phyloP scores from a whole-genome alignment of 2,797 vertebrate genomes.

The Coranthus polyacanthus region DNA sequence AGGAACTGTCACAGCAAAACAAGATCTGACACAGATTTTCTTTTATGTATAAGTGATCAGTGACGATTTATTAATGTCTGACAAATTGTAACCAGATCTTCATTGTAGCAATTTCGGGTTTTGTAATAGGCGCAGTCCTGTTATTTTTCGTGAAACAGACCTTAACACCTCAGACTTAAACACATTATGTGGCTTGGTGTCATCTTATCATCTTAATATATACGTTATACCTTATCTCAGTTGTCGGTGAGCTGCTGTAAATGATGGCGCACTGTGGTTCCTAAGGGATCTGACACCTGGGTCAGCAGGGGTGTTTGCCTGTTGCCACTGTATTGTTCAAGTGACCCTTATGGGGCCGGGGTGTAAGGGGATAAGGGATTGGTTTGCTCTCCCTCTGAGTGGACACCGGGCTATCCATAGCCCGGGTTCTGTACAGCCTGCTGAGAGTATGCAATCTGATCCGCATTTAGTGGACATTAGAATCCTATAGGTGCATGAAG shows the following conservation, averaged over 20 bases:
- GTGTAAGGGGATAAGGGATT: slow-evolving; percentile 84
- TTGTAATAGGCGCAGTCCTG: too few relatives aligned
- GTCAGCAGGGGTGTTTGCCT: slow-evolving; percentile 77
- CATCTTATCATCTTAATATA: too few relatives aligned
- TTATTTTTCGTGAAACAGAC: too few relatives aligned
- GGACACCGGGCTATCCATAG: slow-evolving; percentile 79
- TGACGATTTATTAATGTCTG: slow-evolving; percentile 11
- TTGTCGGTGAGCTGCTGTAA: slow-evolving; percentile 31
- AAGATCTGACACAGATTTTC: slow-evolving; percentile 50
- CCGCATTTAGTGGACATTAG: slow-evolving; percentile 72
- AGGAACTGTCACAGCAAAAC: slow-evolving; percentile 52
- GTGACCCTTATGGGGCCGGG: slow-evolving; percentile 75
- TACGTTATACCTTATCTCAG: slow-evolving; percentile 35
- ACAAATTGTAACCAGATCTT: slow-evolving; percentile 22
- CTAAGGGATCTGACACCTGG: slow-evolving; percentile 78
- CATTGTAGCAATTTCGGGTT: slow-evolving; percentile 6
- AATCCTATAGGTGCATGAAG: slow-evolving; percentile 61
- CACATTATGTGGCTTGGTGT: too few relatives aligned
- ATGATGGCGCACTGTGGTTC: slow-evolving; percentile 59
- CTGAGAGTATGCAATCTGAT: slow-evolving; percentile 84
- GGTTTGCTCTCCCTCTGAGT: slow-evolving; percentile 81
- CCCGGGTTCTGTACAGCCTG: slow-evolving; percentile 63
- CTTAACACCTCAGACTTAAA: too few relatives aligned
- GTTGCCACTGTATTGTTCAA: slow-evolving; percentile 77
- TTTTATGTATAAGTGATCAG: slow-evolving; percentile 46